Conservation (phyloP, 2,888 invertebrate species). For the Lepidocyrtinus sp. region DNA sequence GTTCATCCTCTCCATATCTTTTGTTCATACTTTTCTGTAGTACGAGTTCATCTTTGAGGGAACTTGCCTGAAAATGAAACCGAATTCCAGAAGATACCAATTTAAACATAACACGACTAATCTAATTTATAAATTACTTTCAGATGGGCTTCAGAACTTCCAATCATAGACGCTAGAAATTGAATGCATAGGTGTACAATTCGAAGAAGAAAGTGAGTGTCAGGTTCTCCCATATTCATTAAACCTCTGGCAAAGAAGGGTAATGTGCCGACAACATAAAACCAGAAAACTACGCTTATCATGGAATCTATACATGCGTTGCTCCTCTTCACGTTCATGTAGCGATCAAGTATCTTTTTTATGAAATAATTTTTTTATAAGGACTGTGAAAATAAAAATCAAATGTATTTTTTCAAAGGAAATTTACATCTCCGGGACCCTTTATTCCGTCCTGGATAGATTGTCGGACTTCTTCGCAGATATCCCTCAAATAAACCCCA, state of each 20-base stretch:
- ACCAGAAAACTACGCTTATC: background rate
- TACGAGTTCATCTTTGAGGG: slow-evolving; percentile 24
- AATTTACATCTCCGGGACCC: background rate
- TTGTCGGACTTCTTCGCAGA: slow-evolving; percentile 2
- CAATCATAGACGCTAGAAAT: slow-evolving; percentile 25
- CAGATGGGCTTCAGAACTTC: slow-evolving; percentile 26
- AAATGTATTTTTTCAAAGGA: too few relatives aligned
- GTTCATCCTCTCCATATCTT: background rate
- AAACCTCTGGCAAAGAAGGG: slow-evolving; percentile 23
- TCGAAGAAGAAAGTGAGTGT: background rate
- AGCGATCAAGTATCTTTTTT: slow-evolving; percentile 8
- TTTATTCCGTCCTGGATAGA: background rate
- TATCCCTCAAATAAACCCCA: slow-evolving; percentile 20
- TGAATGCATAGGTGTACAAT: background rate
- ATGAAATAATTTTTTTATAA: background rate
- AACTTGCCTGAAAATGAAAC: background rate
- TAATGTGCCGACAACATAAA: slow-evolving; percentile 16
- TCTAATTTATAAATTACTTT: slow-evolving; percentile 21
- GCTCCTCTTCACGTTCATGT: slow-evolving; percentile 4
- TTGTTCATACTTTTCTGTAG: background rate
- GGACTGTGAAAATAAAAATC: too few relatives aligned
- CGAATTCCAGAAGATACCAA: background rate
- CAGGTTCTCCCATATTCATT: background rate
- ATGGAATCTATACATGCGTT: slow-evolving; percentile 28
- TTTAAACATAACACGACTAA: background rate